These are phyloP conservation scores for Eustalomyia histrio DNA, from an alignment of 2,888 invertebrate genomes.

Conservation along the genomic window DNA sequence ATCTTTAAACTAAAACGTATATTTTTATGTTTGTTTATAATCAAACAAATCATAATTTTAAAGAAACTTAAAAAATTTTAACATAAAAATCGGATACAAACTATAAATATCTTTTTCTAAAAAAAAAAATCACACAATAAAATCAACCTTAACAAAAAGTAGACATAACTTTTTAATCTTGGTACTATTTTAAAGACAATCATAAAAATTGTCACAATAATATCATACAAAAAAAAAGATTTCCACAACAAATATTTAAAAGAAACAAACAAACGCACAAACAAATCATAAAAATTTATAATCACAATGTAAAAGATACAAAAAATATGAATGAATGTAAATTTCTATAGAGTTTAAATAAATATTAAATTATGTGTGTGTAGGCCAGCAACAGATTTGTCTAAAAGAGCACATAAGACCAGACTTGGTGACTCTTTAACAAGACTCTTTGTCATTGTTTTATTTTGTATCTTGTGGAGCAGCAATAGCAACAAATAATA, in stretches of 20 bases:
- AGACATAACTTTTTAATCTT: constrained; percentile 70
- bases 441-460: constrained; percentile 23
- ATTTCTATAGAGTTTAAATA: constrained; percentile 22
- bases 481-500: constrained; percentile 29
- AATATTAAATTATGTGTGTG: constrained; percentile 20
- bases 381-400: constrained; percentile 14
- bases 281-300: constrained; percentile 65
- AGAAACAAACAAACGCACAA: constrained; percentile 49
- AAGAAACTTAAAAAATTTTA: constrained; percentile 18
- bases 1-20: constrained; percentile 14
- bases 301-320: constrained; percentile 32
- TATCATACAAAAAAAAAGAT: constrained; percentile 67
- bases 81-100: constrained; percentile 32
- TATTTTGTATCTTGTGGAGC: constrained; percentile 9
- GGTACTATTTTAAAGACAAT: constrained; percentile 64
- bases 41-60: neutral
- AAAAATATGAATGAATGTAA: constrained; percentile 32
- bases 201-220: constrained; percentile 78
- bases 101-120: constrained; percentile 33
- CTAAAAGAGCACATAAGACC: constrained; percentile 17
- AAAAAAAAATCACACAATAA: constrained; percentile 36
- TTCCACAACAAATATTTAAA: constrained; percentile 48
- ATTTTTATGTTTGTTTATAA: constrained; percentile 50
- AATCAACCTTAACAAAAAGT: constrained; percentile 41
- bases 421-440: constrained; percentile 60